A percentile compares a stretch with the other conserved stretches of the same genome.
phyloP scores from a whole-genome alignment of 2,797 vertebrate genomes.

The Alcedo atthis region DNA sequence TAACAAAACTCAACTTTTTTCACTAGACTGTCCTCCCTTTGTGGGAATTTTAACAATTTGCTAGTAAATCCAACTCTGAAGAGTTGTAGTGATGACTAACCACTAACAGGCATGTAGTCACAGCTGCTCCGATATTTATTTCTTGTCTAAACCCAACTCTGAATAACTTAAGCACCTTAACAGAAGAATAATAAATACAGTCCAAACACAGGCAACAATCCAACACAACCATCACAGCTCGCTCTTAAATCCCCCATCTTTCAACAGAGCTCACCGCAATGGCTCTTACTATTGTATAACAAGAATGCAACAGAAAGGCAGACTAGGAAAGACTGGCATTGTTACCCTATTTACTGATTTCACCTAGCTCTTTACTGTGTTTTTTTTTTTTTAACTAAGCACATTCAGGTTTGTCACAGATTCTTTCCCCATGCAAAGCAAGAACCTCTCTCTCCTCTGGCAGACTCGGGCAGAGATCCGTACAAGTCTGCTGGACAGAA shows the following conservation, averaged over 20 bases:
- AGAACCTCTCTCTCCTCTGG: neutral
- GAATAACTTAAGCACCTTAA: slow-evolving; percentile 73
- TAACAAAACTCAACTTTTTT: neutral
- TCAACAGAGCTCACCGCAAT: slow-evolving; percentile 37
- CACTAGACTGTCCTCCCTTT: neutral
- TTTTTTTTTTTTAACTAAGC: neutral
- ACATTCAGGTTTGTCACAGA: slow-evolving; percentile 7
- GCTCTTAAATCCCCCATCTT: slow-evolving; percentile 64
- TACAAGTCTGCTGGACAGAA: neutral
- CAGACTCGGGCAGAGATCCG: neutral
- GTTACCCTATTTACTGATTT: slow-evolving; percentile 51
- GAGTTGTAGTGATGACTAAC: slow-evolving; percentile 53
- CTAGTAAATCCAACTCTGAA: slow-evolving; percentile 29
- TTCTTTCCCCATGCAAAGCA: neutral
- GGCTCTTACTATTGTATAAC: slow-evolving; percentile 62
- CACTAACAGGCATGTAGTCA: slow-evolving; percentile 65
- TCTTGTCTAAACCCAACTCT: slow-evolving; percentile 74
- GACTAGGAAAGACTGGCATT: neutral
- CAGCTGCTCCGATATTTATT: slow-evolving; percentile 70
- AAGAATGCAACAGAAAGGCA: slow-evolving; percentile 55
- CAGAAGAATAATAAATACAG: slow-evolving; percentile 71
- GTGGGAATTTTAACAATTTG: slow-evolving; percentile 18
- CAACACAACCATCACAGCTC: slow-evolving; percentile 59
- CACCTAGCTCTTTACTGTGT: neutral
- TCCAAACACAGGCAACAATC: slow-evolving; percentile 71